Evolutionary conservation across 2,888 invertebrate species (phyloP).

Genomic region (Drosophila basisetae): DNA sequence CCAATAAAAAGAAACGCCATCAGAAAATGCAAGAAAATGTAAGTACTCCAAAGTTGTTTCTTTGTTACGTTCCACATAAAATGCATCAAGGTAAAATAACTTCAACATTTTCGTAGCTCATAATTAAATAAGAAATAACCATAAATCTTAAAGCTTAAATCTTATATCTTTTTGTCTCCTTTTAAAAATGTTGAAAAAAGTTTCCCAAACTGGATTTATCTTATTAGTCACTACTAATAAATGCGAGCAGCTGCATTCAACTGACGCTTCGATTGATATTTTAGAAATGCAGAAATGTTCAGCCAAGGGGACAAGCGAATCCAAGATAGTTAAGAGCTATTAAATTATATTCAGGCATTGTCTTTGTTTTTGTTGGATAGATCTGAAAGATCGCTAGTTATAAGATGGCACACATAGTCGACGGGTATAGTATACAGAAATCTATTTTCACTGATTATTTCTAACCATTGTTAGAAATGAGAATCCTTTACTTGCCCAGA

Average conservation of each 20-base stretch:
- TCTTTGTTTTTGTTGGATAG: neutral
- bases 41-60: neutral
- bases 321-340: neutral
- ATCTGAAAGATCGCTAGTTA: neutral
- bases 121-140: constrained; percentile 11
- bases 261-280: neutral
- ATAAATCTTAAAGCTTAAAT: neutral
- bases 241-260: neutral
- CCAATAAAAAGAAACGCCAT: neutral
- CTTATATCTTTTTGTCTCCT: no score
- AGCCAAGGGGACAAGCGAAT: neutral
- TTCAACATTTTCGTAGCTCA: neutral
- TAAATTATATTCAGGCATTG: neutral
- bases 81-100: neutral
- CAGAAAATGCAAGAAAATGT: neutral
- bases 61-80: neutral
- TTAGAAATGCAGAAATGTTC: neutral
- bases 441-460: neutral
- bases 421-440: neutral
- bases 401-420: neutral
- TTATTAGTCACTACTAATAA: neutral
- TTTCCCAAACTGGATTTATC: constrained; percentile 1
- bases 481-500: neutral
- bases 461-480: neutral
- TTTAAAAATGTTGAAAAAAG: neutral